phyloP scores from a whole-genome alignment of 2,888 invertebrate genomes.

The Lasioglossum pauxillum region DNA sequence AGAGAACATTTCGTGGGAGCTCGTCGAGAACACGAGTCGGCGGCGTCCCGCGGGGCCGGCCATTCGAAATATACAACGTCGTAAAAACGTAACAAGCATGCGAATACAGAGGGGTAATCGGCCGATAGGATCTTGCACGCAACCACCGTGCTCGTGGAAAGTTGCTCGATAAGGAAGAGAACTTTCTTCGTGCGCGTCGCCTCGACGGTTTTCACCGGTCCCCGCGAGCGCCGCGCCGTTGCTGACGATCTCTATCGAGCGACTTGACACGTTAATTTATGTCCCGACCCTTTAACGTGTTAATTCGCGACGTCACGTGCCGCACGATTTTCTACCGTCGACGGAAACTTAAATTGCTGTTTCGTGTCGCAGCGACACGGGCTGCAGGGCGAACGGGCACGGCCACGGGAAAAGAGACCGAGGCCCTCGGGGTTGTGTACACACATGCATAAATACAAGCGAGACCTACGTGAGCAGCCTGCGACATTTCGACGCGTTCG shows the following conservation, averaged over 20 bases:
- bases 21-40: background rate
- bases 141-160: constrained; percentile 26
- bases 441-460: constrained; percentile 64
- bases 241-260: constrained; percentile 57
- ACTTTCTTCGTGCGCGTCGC: constrained; percentile 43
- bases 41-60: background rate
- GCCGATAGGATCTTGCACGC: constrained; percentile 51
- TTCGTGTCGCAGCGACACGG: constrained; percentile 72
- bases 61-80: constrained; percentile 23
- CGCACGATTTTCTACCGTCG: constrained; percentile 67
- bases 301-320: constrained; percentile 79
- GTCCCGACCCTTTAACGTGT: constrained; percentile 75
- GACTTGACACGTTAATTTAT: constrained; percentile 71
- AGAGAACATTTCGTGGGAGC: background rate
- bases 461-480: constrained; percentile 60
- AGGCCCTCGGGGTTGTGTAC: constrained; percentile 40
- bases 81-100: constrained; percentile 50
- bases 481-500: constrained; percentile 57
- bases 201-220: constrained; percentile 30
- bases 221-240: background rate
- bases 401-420: background rate
- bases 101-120: constrained; percentile 43
- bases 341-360: constrained; percentile 80
- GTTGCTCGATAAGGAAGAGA: constrained; percentile 49
- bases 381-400: background rate